phyloP scores from a whole-genome alignment of 2,888 invertebrate species.

The Tinea trinotella region DNA sequence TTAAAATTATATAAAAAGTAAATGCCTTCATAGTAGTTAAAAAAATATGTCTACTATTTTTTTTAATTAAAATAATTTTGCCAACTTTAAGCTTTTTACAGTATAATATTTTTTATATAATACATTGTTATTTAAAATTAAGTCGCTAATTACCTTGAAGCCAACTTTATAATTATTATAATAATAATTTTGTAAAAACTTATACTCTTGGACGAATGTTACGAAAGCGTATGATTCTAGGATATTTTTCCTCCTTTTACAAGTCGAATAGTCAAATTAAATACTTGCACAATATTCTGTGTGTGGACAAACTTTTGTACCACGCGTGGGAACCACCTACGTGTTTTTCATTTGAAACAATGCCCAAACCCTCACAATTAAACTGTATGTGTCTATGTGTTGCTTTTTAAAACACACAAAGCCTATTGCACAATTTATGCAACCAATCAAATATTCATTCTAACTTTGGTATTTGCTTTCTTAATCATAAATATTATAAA shows the following conservation, averaged over 20 bases:
- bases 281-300: conserved; percentile 1
- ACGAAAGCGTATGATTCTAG: neutral
- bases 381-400: conserved; percentile 18
- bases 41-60: too few relatives aligned
- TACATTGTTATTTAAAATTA: too few relatives aligned
- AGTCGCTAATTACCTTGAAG: too few relatives aligned
- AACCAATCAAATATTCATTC: neutral
- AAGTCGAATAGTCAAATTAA: neutral
- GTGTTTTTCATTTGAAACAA: conserved; percentile 58
- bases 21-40: too few relatives aligned
- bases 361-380: conserved; percentile 33
- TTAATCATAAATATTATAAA: neutral
- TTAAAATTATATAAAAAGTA: too few relatives aligned
- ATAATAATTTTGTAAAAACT: too few relatives aligned
- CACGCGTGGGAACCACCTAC: conserved; percentile 57
- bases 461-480: too few relatives aligned
- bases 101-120: too few relatives aligned
- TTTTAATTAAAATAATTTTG: too few relatives aligned
- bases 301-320: neutral
- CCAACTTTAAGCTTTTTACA: too few relatives aligned
- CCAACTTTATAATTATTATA: too few relatives aligned
- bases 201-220: neutral
- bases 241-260: neutral
- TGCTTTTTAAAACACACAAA: conserved; percentile 3
- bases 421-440: neutral